Conservation (phyloP, 2,888 invertebrate species). For the Acleris cristana region DNA sequence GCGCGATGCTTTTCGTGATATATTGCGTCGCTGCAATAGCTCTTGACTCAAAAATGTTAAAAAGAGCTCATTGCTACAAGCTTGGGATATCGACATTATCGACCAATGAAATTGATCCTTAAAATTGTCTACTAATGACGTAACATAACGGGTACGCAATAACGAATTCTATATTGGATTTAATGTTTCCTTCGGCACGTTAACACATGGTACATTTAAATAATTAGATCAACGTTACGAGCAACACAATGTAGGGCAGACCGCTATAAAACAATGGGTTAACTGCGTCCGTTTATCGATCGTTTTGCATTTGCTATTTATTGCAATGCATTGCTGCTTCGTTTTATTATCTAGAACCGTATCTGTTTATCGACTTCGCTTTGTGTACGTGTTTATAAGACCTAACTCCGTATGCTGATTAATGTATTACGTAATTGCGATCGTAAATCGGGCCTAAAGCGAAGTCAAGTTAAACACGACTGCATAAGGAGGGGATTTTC, state of each 20-base stretch:
- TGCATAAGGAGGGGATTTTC: too few species aligned
- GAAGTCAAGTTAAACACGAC: too few species aligned
- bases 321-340: slow-evolving; percentile 14
- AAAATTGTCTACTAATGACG: slow-evolving; percentile 12
- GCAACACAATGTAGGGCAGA: slow-evolving; percentile 44
- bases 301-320: slow-evolving; percentile 19
- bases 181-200: slow-evolving; percentile 29
- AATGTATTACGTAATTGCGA: too few species aligned
- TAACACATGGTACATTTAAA: slow-evolving; percentile 39
- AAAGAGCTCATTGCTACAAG: too few species aligned
- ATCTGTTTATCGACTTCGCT: too few species aligned
- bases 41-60: too few species aligned
- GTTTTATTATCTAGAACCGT: slow-evolving; percentile 1
- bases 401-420: too few species aligned
- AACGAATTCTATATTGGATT: slow-evolving; percentile 27
- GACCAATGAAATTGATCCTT: not conserved
- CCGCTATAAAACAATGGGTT: slow-evolving; percentile 40
- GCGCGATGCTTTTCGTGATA: too few species aligned
- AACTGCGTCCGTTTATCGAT: slow-evolving; percentile 17
- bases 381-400: too few species aligned
- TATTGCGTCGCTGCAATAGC: too few species aligned
- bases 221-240: slow-evolving; percentile 49
- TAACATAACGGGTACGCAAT: slow-evolving; percentile 32
- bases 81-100: too few species aligned
- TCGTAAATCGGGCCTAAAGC: too few species aligned